These are phyloP conservation scores for Teinopalpus imperialis DNA, from an alignment of 2,888 invertebrate species.

Conservation along the genomic window DNA sequence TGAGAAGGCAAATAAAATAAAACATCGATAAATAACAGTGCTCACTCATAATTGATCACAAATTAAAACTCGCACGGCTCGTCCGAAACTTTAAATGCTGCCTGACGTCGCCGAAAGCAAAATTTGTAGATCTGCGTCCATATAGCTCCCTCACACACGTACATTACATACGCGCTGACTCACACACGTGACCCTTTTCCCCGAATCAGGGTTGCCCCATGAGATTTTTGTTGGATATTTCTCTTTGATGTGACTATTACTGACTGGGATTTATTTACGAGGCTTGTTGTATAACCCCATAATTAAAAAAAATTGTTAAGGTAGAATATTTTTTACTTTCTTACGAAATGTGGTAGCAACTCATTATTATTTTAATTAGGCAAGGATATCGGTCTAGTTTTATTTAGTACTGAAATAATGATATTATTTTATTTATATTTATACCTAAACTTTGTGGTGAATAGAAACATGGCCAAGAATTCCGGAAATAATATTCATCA, in stretches of 20 bases:
- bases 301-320: slow-evolving; percentile 7
- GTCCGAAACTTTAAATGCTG: slow-evolving; percentile 74
- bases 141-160: slow-evolving; percentile 34
- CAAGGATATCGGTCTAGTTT: too few relatives aligned
- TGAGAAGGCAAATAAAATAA: slow-evolving; percentile 80
- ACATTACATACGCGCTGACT: slow-evolving; percentile 40
- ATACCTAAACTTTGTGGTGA: too few relatives aligned
- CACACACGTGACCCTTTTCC: slow-evolving; percentile 27
- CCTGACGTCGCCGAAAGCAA: slow-evolving; percentile 72
- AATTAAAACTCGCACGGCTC: slow-evolving; percentile 79
- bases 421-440: too few relatives aligned
- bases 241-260: slow-evolving; percentile 25
- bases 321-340: neutral
- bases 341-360: too few relatives aligned
- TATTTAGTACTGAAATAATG: too few relatives aligned
- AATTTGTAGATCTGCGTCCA: slow-evolving; percentile 55
- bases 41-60: slow-evolving; percentile 81
- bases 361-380: too few relatives aligned
- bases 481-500: too few relatives aligned
- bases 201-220: slow-evolving; percentile 36
- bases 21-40: slow-evolving; percentile 80
- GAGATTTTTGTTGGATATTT: slow-evolving; percentile 28
- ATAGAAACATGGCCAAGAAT: too few relatives aligned
- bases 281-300: neutral
- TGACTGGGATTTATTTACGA: slow-evolving; percentile 17